These are phyloP conservation scores for Cinara cedri DNA, from an alignment of 2,888 invertebrate species.

Conservation along the genomic window DNA sequence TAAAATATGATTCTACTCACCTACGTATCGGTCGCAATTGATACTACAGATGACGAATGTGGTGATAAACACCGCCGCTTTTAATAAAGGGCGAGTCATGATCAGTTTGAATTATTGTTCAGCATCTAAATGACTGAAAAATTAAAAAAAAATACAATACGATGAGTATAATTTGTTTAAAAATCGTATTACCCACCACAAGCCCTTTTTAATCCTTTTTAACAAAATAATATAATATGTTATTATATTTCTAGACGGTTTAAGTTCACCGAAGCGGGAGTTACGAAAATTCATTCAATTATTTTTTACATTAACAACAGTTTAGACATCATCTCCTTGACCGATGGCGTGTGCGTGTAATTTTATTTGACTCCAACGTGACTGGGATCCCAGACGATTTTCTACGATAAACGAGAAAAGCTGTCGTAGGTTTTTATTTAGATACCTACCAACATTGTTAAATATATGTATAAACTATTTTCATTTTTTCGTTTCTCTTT, in stretches of 20 bases:
- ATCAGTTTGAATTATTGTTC: conserved; percentile 34
- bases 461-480: no score
- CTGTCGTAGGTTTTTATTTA: no score
- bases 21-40: conserved; percentile 28
- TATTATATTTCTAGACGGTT: not conserved
- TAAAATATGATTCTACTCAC: conserved; percentile 22
- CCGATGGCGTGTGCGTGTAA: not conserved
- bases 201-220: not conserved
- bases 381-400: no score
- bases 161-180: not conserved
- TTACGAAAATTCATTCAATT: not conserved
- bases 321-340: not conserved
- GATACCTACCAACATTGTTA: no score
- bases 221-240: not conserved
- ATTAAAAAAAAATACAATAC: not conserved
- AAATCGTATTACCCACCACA: no score
- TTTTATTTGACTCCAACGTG: not conserved
- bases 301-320: not conserved
- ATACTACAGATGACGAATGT: conserved; percentile 24
- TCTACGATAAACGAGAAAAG: no score
- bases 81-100: conserved; percentile 50
- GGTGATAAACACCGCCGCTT: conserved; percentile 39
- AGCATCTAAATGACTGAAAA: conserved; percentile 48
- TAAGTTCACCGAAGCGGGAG: not conserved
- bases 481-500: no score